Percentiles rank a stretch among this genome's conserved stretches.
Conservation (phyloP, 2,888 invertebrate genomes). For the Scaptomyza tumidula region DNA sequence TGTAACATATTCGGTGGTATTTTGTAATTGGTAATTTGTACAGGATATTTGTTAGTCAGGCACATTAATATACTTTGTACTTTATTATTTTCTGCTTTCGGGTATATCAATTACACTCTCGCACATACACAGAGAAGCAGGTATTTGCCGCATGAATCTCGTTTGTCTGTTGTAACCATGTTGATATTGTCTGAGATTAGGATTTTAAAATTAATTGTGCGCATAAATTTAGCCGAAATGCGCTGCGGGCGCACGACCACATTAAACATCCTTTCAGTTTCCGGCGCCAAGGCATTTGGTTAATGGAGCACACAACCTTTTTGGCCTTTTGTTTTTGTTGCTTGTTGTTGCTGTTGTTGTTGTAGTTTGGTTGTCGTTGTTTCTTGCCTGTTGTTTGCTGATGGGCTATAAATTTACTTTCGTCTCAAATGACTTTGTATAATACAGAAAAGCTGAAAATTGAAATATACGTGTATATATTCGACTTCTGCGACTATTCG, state of each 20-base stretch:
- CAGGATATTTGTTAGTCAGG: not conserved
- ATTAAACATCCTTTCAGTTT: conserved; percentile 46
- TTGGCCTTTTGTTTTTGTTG: conserved; percentile 39
- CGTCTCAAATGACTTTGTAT: conserved; percentile 72
- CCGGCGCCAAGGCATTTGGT: conserved; percentile 46
- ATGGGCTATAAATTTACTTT: conserved; percentile 69
- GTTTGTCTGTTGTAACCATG: conserved; percentile 33
- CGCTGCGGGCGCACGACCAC: conserved; percentile 15
- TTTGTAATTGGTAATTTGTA: no score
- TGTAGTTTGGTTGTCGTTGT: not conserved
- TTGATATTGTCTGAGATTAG: conserved; percentile 68
- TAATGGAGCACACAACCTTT: conserved; percentile 68
- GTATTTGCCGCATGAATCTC: conserved; percentile 36
- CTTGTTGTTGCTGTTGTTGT: conserved; percentile 7
- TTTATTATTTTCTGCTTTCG: conserved; percentile 3
- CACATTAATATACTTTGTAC: not conserved
- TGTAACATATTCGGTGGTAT: no score
- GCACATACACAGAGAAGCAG: conserved; percentile 19
- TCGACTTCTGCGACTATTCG: conserved; percentile 30
- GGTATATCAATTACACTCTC: conserved; percentile 28
- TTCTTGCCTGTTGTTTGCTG: conserved; percentile 20
- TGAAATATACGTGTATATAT: conserved; percentile 59
- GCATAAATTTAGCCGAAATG: conserved; percentile 63
- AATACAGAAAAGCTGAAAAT: conserved; percentile 59
- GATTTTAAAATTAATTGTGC: conserved; percentile 79